These are phyloP conservation scores for Aphaenogaster floridana DNA, from an alignment of 1,140 invertebrate species.

Conservation along the genomic window DNA sequence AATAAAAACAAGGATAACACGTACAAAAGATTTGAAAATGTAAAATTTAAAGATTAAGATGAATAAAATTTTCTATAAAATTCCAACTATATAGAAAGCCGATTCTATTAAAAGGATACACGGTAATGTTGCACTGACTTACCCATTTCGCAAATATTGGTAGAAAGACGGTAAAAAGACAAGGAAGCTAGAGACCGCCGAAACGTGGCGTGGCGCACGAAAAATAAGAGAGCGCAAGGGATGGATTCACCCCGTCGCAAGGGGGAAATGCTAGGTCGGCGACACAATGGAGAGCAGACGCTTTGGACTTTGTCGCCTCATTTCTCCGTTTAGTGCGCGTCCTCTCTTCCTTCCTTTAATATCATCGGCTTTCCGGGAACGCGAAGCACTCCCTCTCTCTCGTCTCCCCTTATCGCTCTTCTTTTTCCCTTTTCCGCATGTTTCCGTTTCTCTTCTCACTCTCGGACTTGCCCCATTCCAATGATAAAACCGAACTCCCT, in stretches of 20 bases:
- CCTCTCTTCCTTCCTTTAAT: constrained; percentile 68
- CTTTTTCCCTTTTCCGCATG: not conserved
- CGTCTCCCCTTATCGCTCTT: not conserved
- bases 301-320: constrained; percentile 73
- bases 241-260: constrained; percentile 37
- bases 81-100: not conserved
- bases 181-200: constrained; percentile 19
- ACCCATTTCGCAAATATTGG: constrained; percentile 11
- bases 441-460: not conserved
- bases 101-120: constrained; percentile 26
- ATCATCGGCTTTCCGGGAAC: constrained; percentile 72
- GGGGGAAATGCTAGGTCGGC: constrained; percentile 17
- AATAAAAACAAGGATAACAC: not conserved
- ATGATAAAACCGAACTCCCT: constrained; percentile 38
- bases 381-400: constrained; percentile 37
- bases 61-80: constrained; percentile 11
- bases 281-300: constrained; percentile 69
- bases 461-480: constrained; percentile 24
- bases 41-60: not conserved
- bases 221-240: constrained; percentile 37
- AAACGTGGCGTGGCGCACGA: constrained; percentile 25
- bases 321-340: constrained; percentile 64
- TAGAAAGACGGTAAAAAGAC: constrained; percentile 15
- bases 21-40: not conserved
- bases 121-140: not conserved